Evolutionary conservation across 2,797 vertebrate species (phyloP).

Genomic region (Premnoplex brunnescens): DNA sequence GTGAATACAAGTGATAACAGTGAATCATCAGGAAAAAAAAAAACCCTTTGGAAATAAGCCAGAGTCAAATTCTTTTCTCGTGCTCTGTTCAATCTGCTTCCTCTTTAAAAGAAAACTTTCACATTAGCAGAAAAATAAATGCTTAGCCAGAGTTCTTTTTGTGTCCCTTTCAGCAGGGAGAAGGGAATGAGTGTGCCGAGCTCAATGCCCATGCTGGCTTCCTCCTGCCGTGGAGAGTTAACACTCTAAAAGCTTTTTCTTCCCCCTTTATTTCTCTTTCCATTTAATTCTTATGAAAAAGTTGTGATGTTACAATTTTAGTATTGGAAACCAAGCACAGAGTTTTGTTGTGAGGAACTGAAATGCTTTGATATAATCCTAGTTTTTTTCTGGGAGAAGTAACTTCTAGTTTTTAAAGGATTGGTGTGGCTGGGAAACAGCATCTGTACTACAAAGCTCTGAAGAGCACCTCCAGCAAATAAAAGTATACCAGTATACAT

Average conservation of each 20-base stretch:
- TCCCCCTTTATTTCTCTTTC: slow-evolving; percentile 65
- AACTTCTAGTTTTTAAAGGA: slow-evolving; percentile 10
- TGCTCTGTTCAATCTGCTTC: slow-evolving; percentile 66
- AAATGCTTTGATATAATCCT: slow-evolving; percentile 42
- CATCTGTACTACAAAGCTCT: background rate
- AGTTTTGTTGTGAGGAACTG: slow-evolving; percentile 45
- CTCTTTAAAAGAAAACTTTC: slow-evolving; percentile 71
- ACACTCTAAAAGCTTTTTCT: slow-evolving; percentile 63
- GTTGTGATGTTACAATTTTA: slow-evolving; percentile 38
- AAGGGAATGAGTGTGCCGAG: slow-evolving; percentile 61
- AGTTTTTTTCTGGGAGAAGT: background rate
- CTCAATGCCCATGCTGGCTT: slow-evolving; percentile 66
- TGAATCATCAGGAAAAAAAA: slow-evolving; percentile 62
- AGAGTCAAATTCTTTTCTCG: slow-evolving; percentile 58
- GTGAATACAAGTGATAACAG: slow-evolving; percentile 64
- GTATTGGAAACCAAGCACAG: slow-evolving; percentile 10
- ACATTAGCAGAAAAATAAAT: slow-evolving; percentile 73
- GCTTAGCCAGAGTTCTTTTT: slow-evolving; percentile 71
- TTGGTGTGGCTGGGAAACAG: background rate
- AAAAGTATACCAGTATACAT: background rate
- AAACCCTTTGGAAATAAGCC: slow-evolving; percentile 53
- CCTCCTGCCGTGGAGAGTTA: slow-evolving; percentile 59
- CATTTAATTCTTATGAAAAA: slow-evolving; percentile 60
- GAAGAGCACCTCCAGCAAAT: background rate
- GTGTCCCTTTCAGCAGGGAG: slow-evolving; percentile 66